Percentiles rank a stretch among this genome's conserved stretches.
Evolutionary conservation across 2,113 vertebrate species (phyloP).

Genomic region (Saimiri boliviensis): DNA sequence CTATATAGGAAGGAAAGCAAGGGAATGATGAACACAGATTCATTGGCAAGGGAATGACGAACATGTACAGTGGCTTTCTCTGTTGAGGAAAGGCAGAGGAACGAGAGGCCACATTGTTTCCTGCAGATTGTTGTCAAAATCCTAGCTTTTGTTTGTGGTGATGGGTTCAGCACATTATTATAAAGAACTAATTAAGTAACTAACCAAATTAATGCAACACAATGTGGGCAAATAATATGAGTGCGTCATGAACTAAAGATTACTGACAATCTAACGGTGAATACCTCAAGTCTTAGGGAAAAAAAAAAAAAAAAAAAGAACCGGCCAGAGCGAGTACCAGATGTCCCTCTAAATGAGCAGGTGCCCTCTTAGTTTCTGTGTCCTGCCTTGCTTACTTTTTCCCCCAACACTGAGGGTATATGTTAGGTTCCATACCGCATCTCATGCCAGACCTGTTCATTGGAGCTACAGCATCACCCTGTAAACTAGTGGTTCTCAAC

Average conservation of each 20-base stretch:
- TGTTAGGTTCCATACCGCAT: neutral
- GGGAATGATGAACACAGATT: neutral
- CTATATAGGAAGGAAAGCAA: neutral
- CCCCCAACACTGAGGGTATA: neutral
- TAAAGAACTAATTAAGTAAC: neutral
- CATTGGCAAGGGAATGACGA: neutral
- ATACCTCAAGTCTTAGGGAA: neutral
- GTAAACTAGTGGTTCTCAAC: neutral
- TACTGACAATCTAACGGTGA: neutral
- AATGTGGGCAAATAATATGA: neutral
- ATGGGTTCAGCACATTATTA: neutral
- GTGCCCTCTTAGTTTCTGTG: rapidly evolving
- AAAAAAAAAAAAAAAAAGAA: neutral
- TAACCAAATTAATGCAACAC: neutral
- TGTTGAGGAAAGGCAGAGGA: rapidly evolving
- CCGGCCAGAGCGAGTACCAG: neutral
- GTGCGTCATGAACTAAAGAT: neutral
- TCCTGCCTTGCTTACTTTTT: neutral
- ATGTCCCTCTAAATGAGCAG: neutral
- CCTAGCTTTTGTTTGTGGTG: neutral
- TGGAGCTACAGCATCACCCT: neutral
- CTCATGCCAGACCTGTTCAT: neutral
- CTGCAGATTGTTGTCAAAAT: neutral
- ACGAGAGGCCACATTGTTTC: neutral
- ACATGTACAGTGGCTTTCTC: neutral